A percentile compares a stretch with the other conserved stretches of the same genome.
These are phyloP conservation scores for Zootoca vivipara DNA, from an alignment of 2,113 vertebrate genomes.

Conservation along the genomic window DNA sequence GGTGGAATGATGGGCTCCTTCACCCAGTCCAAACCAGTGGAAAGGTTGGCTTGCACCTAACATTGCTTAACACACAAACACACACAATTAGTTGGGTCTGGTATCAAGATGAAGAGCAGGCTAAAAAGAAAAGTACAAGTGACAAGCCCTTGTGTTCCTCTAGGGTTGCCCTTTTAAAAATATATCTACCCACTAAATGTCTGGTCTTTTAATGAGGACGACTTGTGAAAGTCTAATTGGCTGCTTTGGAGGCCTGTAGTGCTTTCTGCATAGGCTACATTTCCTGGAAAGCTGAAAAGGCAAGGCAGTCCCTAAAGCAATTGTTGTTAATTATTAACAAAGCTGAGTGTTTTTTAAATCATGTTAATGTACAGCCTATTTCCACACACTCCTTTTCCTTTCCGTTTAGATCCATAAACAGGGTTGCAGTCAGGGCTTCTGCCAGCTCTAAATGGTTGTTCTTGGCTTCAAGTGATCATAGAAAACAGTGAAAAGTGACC, in stretches of 20 bases:
- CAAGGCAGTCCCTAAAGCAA: slow-evolving; percentile 55
- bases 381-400: slow-evolving; percentile 41
- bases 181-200: background rate
- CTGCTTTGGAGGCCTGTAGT: accelerated
- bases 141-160: background rate
- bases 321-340: slow-evolving; percentile 78
- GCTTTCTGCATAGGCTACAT: slow-evolving; percentile 12
- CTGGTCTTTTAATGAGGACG: slow-evolving; percentile 7
- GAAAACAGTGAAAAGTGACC: background rate
- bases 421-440: background rate
- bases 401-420: slow-evolving; percentile 25
- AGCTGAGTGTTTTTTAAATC: slow-evolving; percentile 73
- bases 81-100: background rate
- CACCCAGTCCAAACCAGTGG: too few species aligned
- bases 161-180: background rate
- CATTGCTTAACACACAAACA: background rate
- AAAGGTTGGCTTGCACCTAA: background rate
- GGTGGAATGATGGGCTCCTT: too few species aligned
- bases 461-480: background rate
- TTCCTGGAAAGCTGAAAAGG: slow-evolving; percentile 65
- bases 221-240: background rate
- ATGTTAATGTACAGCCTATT: slow-evolving; percentile 63
- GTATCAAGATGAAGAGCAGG: background rate
- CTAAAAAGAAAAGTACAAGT: background rate
- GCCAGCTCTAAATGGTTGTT: slow-evolving; percentile 40